A percentile compares a stretch with the other conserved stretches of the same genome.
phyloP scores from a whole-genome alignment of 1,140 invertebrate genomes.

The Pentalonia nigronervosa region DNA sequence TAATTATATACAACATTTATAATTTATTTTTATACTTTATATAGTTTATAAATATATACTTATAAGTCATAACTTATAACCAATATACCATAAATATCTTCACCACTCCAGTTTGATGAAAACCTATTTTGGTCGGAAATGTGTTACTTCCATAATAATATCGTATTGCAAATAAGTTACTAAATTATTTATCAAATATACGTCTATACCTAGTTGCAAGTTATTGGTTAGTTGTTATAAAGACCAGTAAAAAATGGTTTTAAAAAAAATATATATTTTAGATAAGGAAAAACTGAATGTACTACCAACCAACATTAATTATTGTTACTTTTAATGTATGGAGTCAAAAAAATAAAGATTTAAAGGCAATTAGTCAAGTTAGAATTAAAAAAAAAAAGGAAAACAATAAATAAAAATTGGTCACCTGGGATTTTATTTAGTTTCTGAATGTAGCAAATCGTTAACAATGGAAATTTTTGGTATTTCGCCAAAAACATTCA shows the following conservation, averaged over 20 bases:
- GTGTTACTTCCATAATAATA: not conserved
- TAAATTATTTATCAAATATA: not conserved
- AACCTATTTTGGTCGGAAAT: not conserved
- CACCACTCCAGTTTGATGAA: not conserved
- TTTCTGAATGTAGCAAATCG: not conserved
- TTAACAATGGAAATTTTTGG: slow-evolving; percentile 7
- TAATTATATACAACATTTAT: not conserved
- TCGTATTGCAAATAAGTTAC: not conserved
- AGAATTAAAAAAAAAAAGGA: not conserved
- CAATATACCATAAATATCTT: not conserved
- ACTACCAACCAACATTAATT: not conserved
- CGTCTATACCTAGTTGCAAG: not conserved
- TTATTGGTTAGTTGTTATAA: not conserved
- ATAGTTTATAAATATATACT: not conserved
- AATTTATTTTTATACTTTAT: no score
- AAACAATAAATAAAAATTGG: not conserved
- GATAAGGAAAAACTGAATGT: not conserved
- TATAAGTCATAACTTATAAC: not conserved
- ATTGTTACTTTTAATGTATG: not conserved
- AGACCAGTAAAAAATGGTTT: not conserved
- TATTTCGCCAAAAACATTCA: not conserved
- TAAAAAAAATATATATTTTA: not conserved
- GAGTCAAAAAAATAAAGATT: not conserved
- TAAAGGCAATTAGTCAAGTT: slow-evolving; percentile 20
- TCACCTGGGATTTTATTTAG: not conserved